phyloP scores from a whole-genome alignment of 2,888 invertebrate species.

The Ormyrus thymus region DNA sequence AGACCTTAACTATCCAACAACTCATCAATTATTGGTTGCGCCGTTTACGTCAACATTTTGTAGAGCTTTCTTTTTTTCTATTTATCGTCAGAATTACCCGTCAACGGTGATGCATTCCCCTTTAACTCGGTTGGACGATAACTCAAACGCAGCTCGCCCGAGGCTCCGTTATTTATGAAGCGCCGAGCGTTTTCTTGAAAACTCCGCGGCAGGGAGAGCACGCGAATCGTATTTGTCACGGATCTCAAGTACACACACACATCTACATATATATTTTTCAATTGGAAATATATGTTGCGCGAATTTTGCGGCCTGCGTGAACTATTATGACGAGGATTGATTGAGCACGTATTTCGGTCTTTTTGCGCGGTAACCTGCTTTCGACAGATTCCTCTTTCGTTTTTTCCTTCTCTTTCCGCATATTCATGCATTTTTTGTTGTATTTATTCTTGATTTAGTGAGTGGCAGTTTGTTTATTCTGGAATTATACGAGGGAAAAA shows the following conservation, averaged over 20 bases:
- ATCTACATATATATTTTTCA: conserved; percentile 27
- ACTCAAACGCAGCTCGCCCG: conserved; percentile 43
- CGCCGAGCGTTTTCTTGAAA: conserved; percentile 36
- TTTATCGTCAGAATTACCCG: conserved; percentile 59
- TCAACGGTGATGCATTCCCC: conserved; percentile 54
- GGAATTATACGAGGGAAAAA: not conserved
- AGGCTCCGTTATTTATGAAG: conserved; percentile 52
- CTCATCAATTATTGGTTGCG: conserved; percentile 44
- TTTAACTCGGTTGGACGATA: conserved; percentile 52
- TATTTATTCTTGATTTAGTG: conserved; percentile 30
- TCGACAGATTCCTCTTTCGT: not conserved
- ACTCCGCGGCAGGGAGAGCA: conserved; percentile 1
- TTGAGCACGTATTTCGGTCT: conserved; percentile 20
- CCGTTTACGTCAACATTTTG: not conserved
- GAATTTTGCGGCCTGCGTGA: conserved; percentile 16
- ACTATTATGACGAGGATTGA: conserved; percentile 48
- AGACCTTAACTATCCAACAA: conserved; percentile 13
- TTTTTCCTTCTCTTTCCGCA: conserved; percentile 1
- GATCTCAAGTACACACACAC: conserved; percentile 11
- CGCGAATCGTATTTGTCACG: conserved; percentile 35
- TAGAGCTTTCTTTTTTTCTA: conserved; percentile 45
- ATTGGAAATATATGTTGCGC: conserved; percentile 30
- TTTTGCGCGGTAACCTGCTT: conserved; percentile 1
- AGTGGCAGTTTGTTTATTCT: conserved; percentile 35
- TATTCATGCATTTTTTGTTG: not conserved